Evolutionary conservation across 2,888 invertebrate species (phyloP).

Genomic region (Aelia acuminata): DNA sequence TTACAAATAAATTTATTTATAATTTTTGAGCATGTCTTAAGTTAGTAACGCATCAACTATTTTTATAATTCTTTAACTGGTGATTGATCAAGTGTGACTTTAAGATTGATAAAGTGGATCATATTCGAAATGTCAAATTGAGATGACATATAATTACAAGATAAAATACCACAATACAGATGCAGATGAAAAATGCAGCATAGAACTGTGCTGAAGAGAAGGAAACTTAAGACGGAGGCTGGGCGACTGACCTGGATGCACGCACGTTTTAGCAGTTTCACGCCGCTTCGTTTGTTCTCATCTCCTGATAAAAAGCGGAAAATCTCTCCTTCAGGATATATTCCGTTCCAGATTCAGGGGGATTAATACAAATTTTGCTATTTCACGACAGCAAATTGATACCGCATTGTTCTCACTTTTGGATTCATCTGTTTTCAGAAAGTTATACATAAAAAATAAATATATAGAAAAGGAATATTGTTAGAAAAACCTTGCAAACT

Average conservation of each 20-base stretch:
- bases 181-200: background rate
- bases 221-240: background rate
- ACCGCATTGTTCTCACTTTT: background rate
- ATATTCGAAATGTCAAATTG: too few relatives aligned
- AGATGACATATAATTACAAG: too few relatives aligned
- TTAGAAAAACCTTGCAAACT: too few relatives aligned
- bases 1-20: too few relatives aligned
- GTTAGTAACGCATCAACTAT: too few relatives aligned
- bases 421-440: background rate
- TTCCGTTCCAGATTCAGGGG: background rate
- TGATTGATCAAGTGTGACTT: too few relatives aligned
- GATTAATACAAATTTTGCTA: background rate
- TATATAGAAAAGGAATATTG: too few relatives aligned
- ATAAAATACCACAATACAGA: background rate
- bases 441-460: background rate
- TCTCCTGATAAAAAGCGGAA: background rate
- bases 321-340: background rate
- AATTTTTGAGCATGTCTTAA: too few relatives aligned
- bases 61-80: too few relatives aligned
- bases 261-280: conserved; percentile 10
- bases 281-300: background rate
- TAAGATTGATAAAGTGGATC: too few relatives aligned
- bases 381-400: background rate
- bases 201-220: too few relatives aligned
- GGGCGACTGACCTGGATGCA: background rate